Evolutionary conservation across 2,888 invertebrate species (phyloP).

Genomic region (Cylloceria caligata): DNA sequence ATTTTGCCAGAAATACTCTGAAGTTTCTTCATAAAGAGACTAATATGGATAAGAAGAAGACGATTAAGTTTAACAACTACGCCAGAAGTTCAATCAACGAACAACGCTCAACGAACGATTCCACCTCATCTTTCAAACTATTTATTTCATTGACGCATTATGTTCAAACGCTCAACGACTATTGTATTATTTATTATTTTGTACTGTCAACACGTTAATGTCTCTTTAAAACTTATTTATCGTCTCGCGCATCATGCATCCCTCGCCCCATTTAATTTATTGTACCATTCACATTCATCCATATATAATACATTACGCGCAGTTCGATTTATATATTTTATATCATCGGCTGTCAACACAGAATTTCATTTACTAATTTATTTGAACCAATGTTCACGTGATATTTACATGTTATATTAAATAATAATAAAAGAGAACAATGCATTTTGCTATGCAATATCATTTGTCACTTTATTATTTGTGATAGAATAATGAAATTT

Average conservation of each 20-base stretch:
- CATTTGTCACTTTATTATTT: not conserved
- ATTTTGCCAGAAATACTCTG: not conserved
- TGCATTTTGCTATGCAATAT: not conserved
- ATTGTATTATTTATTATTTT: conserved; percentile 16
- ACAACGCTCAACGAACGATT: conserved; percentile 51
- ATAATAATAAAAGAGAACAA: conserved; percentile 16
- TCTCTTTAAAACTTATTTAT: conserved; percentile 38
- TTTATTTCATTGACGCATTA: conserved; percentile 58
- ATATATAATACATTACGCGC: conserved; percentile 13
- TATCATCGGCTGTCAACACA: conserved; percentile 13
- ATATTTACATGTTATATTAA: conserved; percentile 46
- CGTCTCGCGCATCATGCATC: not conserved
- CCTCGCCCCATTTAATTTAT: conserved; percentile 52
- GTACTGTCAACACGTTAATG: conserved; percentile 3
- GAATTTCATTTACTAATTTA: conserved; percentile 36
- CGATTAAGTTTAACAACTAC: not conserved
- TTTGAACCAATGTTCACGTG: conserved; percentile 58
- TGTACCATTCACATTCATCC: conserved; percentile 22
- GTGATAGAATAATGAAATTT: not conserved
- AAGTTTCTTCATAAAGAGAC: not conserved
- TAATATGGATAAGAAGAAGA: not conserved
- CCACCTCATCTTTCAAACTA: conserved; percentile 47
- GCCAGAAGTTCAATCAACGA: not conserved
- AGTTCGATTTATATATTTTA: conserved; percentile 4
- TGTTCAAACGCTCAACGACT: conserved; percentile 2